Base-by-base conservation (phyloP, 2,888 invertebrate species). In the Mantis religiosa region DNA sequence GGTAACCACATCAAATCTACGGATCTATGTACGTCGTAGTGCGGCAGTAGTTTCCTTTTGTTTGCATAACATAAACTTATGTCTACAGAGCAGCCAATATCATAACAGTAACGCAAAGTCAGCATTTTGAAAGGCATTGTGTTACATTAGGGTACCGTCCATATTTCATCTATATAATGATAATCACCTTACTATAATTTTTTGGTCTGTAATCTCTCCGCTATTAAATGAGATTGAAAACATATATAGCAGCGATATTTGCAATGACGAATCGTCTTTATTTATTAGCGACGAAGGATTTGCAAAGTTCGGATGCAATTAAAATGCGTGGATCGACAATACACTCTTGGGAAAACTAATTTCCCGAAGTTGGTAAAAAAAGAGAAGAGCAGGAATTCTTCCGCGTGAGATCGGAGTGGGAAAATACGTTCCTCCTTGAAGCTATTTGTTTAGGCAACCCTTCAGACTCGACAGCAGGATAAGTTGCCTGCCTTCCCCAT, bases 401-500 rank as follows among this genome's bases (percentile, higher is more conserved):
- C 54, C 25, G 54, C 54, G 54, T 71, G 54, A 71, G 54, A 71
- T 71, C 20, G 54, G 54, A 71, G 54, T 71, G 54, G 54, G 25
- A 71, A 71, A 71, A 71, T 71, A 71, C 54, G 54, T 47, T 87
- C 12, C 47, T 82, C 83, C 86, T 87, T 15, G 30, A 71, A 34
- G 87, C 87, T 87, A 87, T 87, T 87, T 87, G 82, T 87, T 87
- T 87, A 87, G 82, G 54, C 81, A 82, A 87, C 30, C 54, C n/a
- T 82, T 87, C 87, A 87, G 34, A 82, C 87, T 82, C 41, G 87
- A 34, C 86, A 28, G 89, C 71, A 89, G 84, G 89, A 89, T 87
- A 89, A 89, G 89, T 88, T 88, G 41, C 88, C 84, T 87, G 82
- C 89, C 88, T 85, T 71, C 41, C 85, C 82, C 85, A 89, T 89